Percentiles rank a stretch among this genome's conserved stretches.
These are phyloP conservation scores for Acanthiza pusilla DNA, from an alignment of 2,797 vertebrate species.

Conservation along the genomic window DNA sequence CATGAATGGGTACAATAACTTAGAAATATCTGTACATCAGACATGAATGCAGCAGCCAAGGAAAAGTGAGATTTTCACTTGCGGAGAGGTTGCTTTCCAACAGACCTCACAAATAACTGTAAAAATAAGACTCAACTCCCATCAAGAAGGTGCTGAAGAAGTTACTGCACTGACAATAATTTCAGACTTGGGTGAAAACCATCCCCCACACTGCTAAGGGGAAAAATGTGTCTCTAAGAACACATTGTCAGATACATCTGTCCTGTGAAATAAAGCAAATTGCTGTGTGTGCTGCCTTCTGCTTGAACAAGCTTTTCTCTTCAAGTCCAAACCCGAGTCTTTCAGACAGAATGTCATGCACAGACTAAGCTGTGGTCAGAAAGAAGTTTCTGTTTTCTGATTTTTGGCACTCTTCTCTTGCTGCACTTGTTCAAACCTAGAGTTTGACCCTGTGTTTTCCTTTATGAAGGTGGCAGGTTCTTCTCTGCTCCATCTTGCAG, in stretches of 20 bases:
- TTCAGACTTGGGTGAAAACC: background rate
- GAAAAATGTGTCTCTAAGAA: conserved; percentile 10
- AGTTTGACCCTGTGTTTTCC: background rate
- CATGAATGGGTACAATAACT: background rate
- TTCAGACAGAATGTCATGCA: background rate
- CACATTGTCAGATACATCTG: background rate
- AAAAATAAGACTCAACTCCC: background rate
- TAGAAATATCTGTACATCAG: background rate
- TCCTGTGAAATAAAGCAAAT: conserved; percentile 8
- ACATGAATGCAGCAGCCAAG: background rate
- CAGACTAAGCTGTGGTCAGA: background rate
- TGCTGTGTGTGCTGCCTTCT: background rate
- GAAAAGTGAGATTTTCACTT: background rate
- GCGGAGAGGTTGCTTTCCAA: background rate
- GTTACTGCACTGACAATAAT: background rate
- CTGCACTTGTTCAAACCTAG: background rate
- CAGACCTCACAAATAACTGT: background rate
- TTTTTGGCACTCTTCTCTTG: background rate
- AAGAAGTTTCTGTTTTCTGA: background rate
- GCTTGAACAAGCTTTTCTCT: background rate
- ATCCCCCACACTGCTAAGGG: background rate
- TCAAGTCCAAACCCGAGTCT: background rate
- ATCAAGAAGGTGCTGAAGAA: background rate
- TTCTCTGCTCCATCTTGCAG: background rate
- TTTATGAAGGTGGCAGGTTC: background rate